Percentiles rank a stretch among this genome's conserved stretches.
Evolutionary conservation across 1,140 invertebrate species (phyloP).

Genomic region (Choristoneura fumiferana): DNA sequence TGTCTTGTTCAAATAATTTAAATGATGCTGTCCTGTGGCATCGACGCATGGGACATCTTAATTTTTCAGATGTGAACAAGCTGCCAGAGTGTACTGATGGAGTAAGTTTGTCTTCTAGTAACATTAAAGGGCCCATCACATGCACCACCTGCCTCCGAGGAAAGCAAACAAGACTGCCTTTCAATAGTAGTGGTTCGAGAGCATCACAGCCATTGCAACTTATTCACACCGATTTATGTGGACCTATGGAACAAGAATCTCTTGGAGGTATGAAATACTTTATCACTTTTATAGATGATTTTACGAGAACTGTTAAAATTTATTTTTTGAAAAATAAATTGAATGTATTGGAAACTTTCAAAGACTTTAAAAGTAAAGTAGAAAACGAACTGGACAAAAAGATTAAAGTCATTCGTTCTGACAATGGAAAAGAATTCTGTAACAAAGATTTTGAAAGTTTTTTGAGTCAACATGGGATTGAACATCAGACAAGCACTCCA

Average conservation of each 20-base stretch:
- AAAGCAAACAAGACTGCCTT: background rate
- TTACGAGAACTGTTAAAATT: too few relatives aligned
- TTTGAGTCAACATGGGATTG: background rate
- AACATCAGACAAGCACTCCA: slow-evolving; percentile 27
- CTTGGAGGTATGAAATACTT: too few relatives aligned
- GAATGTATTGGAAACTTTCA: too few relatives aligned
- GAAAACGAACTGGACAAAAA: background rate
- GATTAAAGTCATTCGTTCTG: background rate
- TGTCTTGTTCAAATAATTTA: background rate
- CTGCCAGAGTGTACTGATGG: slow-evolving; percentile 11
- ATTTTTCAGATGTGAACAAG: slow-evolving; percentile 2
- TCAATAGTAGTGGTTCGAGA: too few relatives aligned
- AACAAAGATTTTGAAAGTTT: background rate
- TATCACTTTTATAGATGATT: too few relatives aligned
- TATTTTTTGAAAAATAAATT: too few relatives aligned
- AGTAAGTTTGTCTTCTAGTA: slow-evolving; percentile 18
- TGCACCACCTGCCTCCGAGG: background rate
- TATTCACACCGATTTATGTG: too few relatives aligned
- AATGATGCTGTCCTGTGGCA: slow-evolving; percentile 15
- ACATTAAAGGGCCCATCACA: background rate
- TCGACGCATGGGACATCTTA: background rate
- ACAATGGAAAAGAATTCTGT: slow-evolving; percentile 6
- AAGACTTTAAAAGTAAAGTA: too few relatives aligned
- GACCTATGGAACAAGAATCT: too few relatives aligned
- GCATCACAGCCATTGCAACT: too few relatives aligned